Conservation (phyloP, 2,113 vertebrate genomes). For the Nannospalax galili region DNA sequence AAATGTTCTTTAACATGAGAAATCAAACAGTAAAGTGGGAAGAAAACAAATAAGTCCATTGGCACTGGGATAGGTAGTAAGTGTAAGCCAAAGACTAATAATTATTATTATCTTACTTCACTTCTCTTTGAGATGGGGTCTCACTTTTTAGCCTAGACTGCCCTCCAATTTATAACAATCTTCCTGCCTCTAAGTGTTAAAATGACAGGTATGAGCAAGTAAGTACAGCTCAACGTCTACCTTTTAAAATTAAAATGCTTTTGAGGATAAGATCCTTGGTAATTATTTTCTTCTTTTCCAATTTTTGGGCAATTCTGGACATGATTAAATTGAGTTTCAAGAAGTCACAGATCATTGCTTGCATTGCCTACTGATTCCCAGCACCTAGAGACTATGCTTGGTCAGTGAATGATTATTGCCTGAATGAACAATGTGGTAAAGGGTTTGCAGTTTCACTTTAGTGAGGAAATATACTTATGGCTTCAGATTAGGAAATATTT, state of each 20-base stretch:
- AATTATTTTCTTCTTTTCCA: neutral
- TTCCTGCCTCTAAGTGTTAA: neutral
- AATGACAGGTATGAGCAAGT: neutral
- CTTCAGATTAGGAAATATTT: neutral
- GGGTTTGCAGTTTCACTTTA: neutral
- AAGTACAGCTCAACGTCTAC: neutral
- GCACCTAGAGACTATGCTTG: neutral
- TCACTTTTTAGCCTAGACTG: too few species aligned
- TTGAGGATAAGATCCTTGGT: neutral
- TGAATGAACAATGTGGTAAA: constrained; percentile 6
- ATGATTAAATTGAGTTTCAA: neutral
- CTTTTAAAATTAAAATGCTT: neutral
- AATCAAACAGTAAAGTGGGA: neutral
- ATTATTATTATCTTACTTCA: too few species aligned
- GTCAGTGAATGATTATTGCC: neutral
- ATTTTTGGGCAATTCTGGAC: neutral
- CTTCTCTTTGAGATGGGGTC: too few species aligned
- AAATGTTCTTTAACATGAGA: neutral
- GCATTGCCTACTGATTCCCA: neutral
- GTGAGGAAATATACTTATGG: neutral
- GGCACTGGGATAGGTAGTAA: neutral
- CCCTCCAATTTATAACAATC: neutral
- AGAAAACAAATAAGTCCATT: neutral
- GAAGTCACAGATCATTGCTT: neutral
- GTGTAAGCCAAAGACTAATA: neutral